These are phyloP conservation scores for Charanyca ferruginea DNA, from an alignment of 2,888 invertebrate genomes.

Conservation along the genomic window DNA sequence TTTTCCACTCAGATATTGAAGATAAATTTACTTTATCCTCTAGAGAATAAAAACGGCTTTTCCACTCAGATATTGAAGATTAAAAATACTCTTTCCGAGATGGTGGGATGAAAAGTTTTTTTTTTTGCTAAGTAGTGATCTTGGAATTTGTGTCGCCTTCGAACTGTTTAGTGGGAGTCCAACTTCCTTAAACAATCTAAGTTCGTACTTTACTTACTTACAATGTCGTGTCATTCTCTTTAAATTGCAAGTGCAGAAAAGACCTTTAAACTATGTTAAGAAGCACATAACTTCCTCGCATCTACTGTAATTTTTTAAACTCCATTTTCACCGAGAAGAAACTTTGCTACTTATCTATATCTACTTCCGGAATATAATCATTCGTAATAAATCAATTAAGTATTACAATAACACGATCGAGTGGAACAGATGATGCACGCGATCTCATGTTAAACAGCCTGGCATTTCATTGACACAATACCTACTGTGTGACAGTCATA, in stretches of 20 bases:
- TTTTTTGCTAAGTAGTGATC: too few relatives aligned
- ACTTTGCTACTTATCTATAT: neutral
- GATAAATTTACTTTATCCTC: too few relatives aligned
- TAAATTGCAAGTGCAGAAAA: too few relatives aligned
- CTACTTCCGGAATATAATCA: constrained; percentile 43
- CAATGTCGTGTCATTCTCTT: too few relatives aligned
- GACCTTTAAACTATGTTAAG: constrained; percentile 3
- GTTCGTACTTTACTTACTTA: too few relatives aligned
- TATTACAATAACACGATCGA: constrained; percentile 44
- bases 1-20: too few relatives aligned
- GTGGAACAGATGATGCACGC: constrained; percentile 40
- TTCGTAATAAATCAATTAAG: constrained; percentile 52
- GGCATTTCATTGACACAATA: constrained; percentile 59
- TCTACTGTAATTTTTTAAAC: constrained; percentile 4
- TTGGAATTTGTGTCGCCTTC: neutral
- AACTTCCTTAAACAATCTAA: neutral
- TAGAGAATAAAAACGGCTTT: too few relatives aligned
- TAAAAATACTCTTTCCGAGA: too few relatives aligned
- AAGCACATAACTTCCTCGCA: constrained; percentile 1
- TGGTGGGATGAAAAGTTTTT: too few relatives aligned
- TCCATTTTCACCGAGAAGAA: constrained; percentile 5
- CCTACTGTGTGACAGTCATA: constrained; percentile 18
- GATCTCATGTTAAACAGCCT: constrained; percentile 48
- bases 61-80: too few relatives aligned
- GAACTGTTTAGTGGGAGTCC: neutral